These are phyloP conservation scores for Jaculus jaculus DNA, from an alignment of 2,113 vertebrate genomes.

Conservation along the genomic window DNA sequence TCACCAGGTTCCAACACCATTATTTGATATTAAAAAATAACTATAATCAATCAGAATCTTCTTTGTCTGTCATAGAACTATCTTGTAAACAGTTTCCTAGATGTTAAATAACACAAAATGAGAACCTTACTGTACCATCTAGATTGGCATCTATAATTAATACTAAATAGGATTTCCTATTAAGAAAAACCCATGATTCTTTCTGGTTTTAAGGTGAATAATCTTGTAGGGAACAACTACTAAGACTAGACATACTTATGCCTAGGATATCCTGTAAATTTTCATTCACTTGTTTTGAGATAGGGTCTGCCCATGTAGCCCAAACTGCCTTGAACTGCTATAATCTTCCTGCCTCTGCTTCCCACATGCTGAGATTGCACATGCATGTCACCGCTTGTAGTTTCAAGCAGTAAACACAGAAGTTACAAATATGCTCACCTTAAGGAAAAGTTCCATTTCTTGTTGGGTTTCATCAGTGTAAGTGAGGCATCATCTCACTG, in stretches of 20 bases:
- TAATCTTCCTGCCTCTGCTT: no score
- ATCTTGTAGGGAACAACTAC: neutral
- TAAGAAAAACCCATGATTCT: constrained; percentile 1
- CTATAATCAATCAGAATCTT: neutral
- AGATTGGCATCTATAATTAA: no score
- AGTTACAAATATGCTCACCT: no score
- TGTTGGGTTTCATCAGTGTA: constrained; percentile 91
- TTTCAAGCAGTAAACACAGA: neutral
- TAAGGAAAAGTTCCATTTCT: no score
- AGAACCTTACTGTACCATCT: neutral
- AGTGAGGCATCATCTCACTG: constrained; percentile 96
- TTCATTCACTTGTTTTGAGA: neutral
- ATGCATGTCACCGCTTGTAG: neutral
- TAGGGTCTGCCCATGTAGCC: no score
- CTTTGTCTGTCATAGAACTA: neutral
- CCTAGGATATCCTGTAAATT: neutral
- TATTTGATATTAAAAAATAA: neutral
- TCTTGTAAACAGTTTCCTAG: neutral
- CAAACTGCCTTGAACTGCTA: no score
- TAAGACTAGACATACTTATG: neutral
- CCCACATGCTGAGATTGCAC: no score
- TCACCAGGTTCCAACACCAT: neutral
- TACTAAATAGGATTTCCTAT: neutral
- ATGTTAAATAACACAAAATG: neutral
- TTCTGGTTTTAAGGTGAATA: constrained; percentile 6